Base-by-base conservation (phyloP, 1,140 invertebrate species). In the Manduca sexta region DNA sequence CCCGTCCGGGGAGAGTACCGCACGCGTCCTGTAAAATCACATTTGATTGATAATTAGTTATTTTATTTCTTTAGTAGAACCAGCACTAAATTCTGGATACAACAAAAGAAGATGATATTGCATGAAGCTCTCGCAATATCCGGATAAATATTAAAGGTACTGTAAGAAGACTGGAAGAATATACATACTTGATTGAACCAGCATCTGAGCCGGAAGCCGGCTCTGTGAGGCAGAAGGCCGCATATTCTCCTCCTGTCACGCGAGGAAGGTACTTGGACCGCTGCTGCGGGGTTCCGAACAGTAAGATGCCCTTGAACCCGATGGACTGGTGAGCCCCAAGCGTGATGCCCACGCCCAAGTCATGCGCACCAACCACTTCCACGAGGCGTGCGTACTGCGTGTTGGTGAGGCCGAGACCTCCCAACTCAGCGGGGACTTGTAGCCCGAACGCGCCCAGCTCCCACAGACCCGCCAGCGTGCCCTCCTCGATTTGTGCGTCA, bases 161-260 rank as follows among this genome's bases (percentile, higher is more conserved):
- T n/a, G n/a, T n/a, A n/a, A n/a, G n/a, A n/a, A n/a, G n/a, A n/a
- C n/a, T n/a, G n/a, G n/a, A n/a, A n/a, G n/a, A n/a, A n/a, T n/a
- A n/a, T 2, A 44, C 69, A 56, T 77, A 93, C 92, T 88, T 91
- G 61, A 96, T 95, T 12, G 94, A 93, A 47, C 91, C 91, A 18
- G 97, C 98, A 88, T 99, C 98, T 42, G 96, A 97, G 34, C 97
- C 97, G 53, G 93, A 94, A 55, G 93, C 93, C 16, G 98, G 97
- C 87, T 99, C 98, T 14, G 98, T 99, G n/a, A 99, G 88, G 71
- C 95, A 97, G 87, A 99, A 99, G 17, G 97, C 96, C 45, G 97
- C 97, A 40, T 92, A 89, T 75, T 95, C 91, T 34, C 95, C 95
- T 49, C 88, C 89, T 0, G 94, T 92, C 33, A 99, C 92, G 69